A percentile compares a stretch with the other conserved stretches of the same genome.
Evolutionary conservation across 2,113 vertebrate species (phyloP).

Genomic region (Thalassarche chlororhynchos): DNA sequence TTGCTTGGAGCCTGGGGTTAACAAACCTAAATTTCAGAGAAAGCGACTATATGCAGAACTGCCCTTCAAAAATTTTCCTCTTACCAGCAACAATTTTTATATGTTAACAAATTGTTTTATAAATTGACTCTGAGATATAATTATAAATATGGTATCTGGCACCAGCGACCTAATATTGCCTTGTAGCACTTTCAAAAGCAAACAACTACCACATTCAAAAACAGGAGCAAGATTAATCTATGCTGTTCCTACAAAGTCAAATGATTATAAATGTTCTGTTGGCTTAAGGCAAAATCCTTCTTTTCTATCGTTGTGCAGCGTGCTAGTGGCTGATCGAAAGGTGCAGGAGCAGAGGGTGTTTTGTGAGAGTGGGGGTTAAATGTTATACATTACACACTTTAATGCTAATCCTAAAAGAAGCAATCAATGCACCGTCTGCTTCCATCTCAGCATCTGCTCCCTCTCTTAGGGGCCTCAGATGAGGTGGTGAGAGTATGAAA

Average conservation of each 20-base stretch:
- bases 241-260: neutral
- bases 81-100: neutral
- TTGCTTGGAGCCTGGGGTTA: neutral
- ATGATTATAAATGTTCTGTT: neutral
- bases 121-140: slow-evolving; percentile 4
- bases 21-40: neutral
- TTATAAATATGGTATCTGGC: neutral
- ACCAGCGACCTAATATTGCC: neutral
- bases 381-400: neutral
- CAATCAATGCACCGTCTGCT: neutral
- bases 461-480: neutral
- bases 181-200: slow-evolving; percentile 7
- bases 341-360: neutral
- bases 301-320: neutral
- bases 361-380: neutral
- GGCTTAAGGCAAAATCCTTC: slow-evolving; percentile 3
- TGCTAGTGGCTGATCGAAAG: neutral
- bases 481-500: neutral
- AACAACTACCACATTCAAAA: slow-evolving; percentile 4
- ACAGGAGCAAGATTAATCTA: neutral
- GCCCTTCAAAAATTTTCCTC: neutral
- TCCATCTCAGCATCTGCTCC: neutral
- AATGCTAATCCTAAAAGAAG: slow-evolving; percentile 9
- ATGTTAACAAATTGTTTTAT: neutral
- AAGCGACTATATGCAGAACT: neutral